A percentile compares a stretch with the other conserved stretches of the same genome.
Evolutionary conservation across 2,113 vertebrate species (phyloP).

Genomic region (Catharus bicknelli): DNA sequence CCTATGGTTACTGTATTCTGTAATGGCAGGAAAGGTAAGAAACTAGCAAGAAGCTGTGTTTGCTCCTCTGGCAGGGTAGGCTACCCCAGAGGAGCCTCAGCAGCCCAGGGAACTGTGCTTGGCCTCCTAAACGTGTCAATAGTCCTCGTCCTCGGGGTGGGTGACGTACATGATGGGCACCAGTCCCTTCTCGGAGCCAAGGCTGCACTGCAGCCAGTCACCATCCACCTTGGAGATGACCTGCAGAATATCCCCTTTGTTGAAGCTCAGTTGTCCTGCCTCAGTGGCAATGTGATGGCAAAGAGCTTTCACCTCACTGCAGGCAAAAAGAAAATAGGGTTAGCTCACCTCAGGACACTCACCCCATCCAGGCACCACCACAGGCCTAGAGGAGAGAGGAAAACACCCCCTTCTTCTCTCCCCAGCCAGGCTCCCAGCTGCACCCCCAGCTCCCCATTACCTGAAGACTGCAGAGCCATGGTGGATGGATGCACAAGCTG

Average conservation of each 20-base stretch:
- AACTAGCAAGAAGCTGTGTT: constrained; percentile 56
- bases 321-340: not conserved
- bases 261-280: constrained; percentile 91
- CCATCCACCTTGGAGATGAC: constrained; percentile 82
- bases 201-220: constrained; percentile 89
- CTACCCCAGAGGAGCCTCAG: not conserved
- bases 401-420: rapidly evolving
- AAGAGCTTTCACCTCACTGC: constrained; percentile 87
- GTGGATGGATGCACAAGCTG: not conserved
- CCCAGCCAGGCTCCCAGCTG: not conserved
- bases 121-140: not conserved
- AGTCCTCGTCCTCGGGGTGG: constrained; percentile 68
- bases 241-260: constrained; percentile 84
- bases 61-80: not conserved
- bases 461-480: not conserved
- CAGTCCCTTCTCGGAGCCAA: constrained; percentile 79
- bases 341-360: not conserved
- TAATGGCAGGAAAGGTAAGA: constrained; percentile 46
- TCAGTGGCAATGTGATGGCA: constrained; percentile 92
- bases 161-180: constrained; percentile 91
- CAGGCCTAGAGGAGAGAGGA: rapidly evolving
- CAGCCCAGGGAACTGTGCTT: constrained; percentile 13
- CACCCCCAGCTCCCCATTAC: not conserved
- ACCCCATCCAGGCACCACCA: not conserved
- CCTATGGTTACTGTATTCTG: constrained; percentile 32